phyloP scores from a whole-genome alignment of 2,888 invertebrate species.

The Acleris literana region DNA sequence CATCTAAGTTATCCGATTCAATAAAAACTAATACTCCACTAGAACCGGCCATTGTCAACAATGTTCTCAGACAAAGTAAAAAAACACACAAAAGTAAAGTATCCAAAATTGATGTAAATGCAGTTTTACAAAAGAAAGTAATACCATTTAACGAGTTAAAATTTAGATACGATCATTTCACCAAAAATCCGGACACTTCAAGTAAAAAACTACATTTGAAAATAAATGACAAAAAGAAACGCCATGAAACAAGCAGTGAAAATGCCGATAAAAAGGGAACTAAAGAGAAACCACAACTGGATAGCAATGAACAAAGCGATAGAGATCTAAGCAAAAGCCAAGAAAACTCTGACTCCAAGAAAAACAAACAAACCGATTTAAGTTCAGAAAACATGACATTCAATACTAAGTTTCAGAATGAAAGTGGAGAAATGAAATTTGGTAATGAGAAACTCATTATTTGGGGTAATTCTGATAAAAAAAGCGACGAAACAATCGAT shows the following conservation, averaged over 20 bases:
- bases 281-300: background rate
- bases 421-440: background rate
- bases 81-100: slow-evolving; percentile 10
- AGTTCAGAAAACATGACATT: slow-evolving; percentile 4
- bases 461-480: background rate
- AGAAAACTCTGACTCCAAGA: background rate
- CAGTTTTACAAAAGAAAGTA: slow-evolving; percentile 16
- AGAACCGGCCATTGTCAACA: background rate
- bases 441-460: slow-evolving; percentile 8
- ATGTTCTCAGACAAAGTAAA: background rate
- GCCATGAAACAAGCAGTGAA: background rate
- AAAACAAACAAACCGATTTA: slow-evolving; percentile 1
- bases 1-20: background rate
- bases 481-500: background rate
- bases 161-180: slow-evolving; percentile 22
- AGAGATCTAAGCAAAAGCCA: background rate
- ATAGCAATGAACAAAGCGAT: background rate
- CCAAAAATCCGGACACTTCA: background rate
- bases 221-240: background rate
- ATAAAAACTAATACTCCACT: background rate
- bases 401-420: background rate
- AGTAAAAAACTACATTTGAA: background rate
- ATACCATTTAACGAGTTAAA: background rate
- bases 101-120: slow-evolving; percentile 12
- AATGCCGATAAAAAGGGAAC: background rate